These are phyloP conservation scores for Pristiophorus japonicus DNA, from an alignment of 2,113 vertebrate genomes.

Conservation along the genomic window DNA sequence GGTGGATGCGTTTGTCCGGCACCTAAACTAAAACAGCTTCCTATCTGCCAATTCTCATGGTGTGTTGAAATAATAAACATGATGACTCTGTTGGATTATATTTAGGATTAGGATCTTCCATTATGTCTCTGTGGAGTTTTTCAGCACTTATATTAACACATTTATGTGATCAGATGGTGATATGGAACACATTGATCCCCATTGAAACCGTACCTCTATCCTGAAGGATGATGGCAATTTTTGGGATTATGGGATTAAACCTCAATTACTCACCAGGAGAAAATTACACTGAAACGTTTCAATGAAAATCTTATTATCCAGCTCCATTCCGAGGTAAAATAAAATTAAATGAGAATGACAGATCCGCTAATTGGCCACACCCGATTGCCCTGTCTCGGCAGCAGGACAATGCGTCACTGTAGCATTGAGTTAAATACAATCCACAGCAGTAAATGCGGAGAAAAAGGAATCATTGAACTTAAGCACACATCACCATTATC, in stretches of 20 bases:
- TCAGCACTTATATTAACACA: constrained; percentile 9
- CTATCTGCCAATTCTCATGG: neutral
- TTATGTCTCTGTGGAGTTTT: neutral
- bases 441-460: too few species aligned
- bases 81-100: neutral
- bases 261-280: neutral
- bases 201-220: neutral
- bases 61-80: neutral
- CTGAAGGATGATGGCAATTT: neutral
- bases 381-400: neutral
- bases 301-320: neutral
- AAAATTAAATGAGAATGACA: neutral
- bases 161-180: neutral
- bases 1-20: neutral
- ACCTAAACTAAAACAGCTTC: neutral
- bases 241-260: neutral
- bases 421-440: neutral
- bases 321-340: neutral
- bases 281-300: neutral
- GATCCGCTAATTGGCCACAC: neutral
- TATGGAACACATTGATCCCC: neutral
- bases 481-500: neutral
- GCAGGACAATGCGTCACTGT: neutral
- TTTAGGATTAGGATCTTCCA: neutral
- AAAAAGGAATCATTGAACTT: neutral